Conservation (phyloP, 1,140 invertebrate genomes). For the Brachionus asplanchnoidis region DNA sequence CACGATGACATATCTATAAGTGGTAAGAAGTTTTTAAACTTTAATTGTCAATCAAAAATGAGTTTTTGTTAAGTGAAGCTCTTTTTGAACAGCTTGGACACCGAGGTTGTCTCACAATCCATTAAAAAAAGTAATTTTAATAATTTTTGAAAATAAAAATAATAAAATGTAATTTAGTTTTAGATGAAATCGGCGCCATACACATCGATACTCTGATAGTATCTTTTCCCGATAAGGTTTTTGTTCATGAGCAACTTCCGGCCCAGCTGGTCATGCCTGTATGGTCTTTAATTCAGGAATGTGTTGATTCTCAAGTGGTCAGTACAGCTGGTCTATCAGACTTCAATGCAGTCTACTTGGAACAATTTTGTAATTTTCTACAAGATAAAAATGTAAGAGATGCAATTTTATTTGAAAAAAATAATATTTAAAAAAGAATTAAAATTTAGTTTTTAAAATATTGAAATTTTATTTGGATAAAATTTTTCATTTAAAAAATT, state of each 20-base stretch:
- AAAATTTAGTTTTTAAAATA: not conserved
- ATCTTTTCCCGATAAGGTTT: slow-evolving; percentile 15
- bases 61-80: slow-evolving; percentile 12
- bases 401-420: not conserved
- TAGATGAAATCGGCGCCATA: not conserved
- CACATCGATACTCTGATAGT: slow-evolving; percentile 25
- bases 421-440: not conserved
- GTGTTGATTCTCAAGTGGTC: not conserved
- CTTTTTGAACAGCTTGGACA: slow-evolving; percentile 5
- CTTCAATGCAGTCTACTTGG: slow-evolving; percentile 24
- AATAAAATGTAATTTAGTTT: not conserved
- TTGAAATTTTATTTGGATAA: not conserved
- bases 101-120: not conserved
- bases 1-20: not conserved
- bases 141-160: not conserved
- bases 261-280: not conserved
- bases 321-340: slow-evolving; percentile 13
- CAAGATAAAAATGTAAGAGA: slow-evolving; percentile 31
- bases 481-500: not conserved
- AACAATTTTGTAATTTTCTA: slow-evolving; percentile 18
- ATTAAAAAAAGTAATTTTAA: slow-evolving; percentile 27
- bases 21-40: not conserved
- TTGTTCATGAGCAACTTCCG: slow-evolving; percentile 29
- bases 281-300: slow-evolving; percentile 8
- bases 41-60: not conserved